Conservation (phyloP, 2,113 vertebrate genomes). For the Xenopus borealis region DNA sequence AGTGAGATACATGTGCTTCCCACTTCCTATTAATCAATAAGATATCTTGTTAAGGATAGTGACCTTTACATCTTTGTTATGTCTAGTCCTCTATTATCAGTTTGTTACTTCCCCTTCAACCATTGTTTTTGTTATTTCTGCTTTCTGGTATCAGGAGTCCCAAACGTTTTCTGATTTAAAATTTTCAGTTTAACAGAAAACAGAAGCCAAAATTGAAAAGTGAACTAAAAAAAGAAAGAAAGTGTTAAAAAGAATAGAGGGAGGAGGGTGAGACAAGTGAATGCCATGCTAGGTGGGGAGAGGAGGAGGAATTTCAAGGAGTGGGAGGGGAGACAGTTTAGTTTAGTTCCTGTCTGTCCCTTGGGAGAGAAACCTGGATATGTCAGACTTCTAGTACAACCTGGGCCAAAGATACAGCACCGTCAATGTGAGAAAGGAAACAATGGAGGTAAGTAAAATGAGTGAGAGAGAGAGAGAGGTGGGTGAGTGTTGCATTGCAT, state of each 20-base stretch:
- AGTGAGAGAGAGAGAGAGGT: neutral
- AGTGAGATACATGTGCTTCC: too few relatives aligned
- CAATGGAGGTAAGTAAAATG: neutral
- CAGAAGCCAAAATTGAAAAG: neutral
- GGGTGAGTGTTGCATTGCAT: neutral
- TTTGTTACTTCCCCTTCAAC: too few relatives aligned
- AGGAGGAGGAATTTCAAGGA: slow-evolving; percentile 25
- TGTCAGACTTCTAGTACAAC: slow-evolving; percentile 1
- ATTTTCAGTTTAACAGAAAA: neutral
- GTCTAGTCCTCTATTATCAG: too few relatives aligned
- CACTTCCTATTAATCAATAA: too few relatives aligned
- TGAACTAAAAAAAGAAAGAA: slow-evolving; percentile 32
- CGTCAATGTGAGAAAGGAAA: neutral
- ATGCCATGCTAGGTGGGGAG: slow-evolving; percentile 11
- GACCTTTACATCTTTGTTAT: too few relatives aligned
- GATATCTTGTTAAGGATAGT: too few relatives aligned
- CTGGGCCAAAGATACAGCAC: slow-evolving; percentile 2
- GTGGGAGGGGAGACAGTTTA: slow-evolving; percentile 9
- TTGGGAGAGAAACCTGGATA: slow-evolving; percentile 24
- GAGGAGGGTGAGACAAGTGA: slow-evolving; percentile 31
- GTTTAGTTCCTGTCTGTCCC: slow-evolving; percentile 42
- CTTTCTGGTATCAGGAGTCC: too few relatives aligned
- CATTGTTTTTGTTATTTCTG: too few relatives aligned
- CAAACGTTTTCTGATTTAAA: too few relatives aligned
- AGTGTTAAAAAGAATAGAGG: slow-evolving; percentile 30